Percentiles rank a stretch among this genome's conserved stretches.
phyloP scores from a whole-genome alignment of 2,797 vertebrate genomes.

The Pipistrellus nathusii region DNA sequence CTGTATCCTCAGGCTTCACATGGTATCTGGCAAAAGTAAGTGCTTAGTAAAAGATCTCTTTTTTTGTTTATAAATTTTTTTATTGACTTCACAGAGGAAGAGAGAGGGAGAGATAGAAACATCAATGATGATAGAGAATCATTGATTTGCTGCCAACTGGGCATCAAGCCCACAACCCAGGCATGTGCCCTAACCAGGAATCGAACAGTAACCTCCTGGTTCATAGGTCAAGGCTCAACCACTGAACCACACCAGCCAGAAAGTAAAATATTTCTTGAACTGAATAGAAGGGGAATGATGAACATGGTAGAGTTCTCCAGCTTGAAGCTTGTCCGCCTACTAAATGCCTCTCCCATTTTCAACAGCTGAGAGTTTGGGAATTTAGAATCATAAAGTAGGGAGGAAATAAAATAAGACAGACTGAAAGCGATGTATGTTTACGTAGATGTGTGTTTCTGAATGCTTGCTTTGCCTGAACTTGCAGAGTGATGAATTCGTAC shows the following conservation, averaged over 20 bases:
- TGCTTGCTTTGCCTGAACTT: neutral
- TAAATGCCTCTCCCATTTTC: neutral
- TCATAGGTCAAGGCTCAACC: no score
- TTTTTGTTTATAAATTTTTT: no score
- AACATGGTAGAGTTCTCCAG: no score
- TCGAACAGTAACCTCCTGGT: no score
- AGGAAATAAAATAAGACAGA: neutral
- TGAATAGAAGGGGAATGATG: neutral
- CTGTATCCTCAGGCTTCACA: neutral
- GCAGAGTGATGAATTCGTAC: neutral
- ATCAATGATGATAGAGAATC: no score
- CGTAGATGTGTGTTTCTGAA: neutral
- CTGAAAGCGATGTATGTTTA: neutral
- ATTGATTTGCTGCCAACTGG: no score
- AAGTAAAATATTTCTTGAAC: neutral
- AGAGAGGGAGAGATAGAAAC: no score
- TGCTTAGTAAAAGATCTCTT: neutral
- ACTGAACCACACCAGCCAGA: no score
- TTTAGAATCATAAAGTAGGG: neutral
- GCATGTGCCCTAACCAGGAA: no score
- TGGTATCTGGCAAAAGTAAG: neutral
- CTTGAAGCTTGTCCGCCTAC: neutral
- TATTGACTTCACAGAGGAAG: no score
- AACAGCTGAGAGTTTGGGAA: neutral
- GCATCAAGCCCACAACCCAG: no score